Evolutionary conservation across 2,797 vertebrate genomes (phyloP).

Genomic region (Rhinella marina): DNA sequence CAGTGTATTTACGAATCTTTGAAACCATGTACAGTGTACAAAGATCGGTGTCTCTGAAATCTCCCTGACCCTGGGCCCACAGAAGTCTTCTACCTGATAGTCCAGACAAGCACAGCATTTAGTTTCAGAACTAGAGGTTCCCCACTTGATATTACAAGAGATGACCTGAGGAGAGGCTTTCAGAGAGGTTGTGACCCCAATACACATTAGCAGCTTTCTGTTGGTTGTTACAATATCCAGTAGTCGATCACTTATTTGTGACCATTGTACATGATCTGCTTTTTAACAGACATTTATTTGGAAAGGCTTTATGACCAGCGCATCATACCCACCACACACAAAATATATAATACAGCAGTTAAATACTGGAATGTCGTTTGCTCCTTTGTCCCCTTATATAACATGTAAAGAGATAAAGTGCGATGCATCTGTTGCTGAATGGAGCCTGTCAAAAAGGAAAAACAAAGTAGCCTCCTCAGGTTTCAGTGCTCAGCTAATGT

Average conservation of each 20-base stretch:
- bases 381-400: slow-evolving; percentile 3
- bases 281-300: background rate
- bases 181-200: background rate
- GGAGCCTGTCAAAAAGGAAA: slow-evolving; percentile 69
- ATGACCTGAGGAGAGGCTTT: too few species aligned
- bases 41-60: background rate
- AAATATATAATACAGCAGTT: background rate
- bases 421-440: slow-evolving; percentile 63
- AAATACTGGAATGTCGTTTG: background rate
- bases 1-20: background rate
- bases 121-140: background rate
- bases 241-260: background rate
- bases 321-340: background rate
- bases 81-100: background rate
- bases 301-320: background rate
- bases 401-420: background rate
- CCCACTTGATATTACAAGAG: background rate
- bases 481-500: slow-evolving; percentile 74
- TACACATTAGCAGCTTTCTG: background rate
- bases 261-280: background rate
- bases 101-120: background rate
- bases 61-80: background rate
- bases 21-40: background rate
- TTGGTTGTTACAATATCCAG: background rate
- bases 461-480: slow-evolving; percentile 76